A percentile compares a stretch with the other conserved stretches of the same genome.
phyloP scores from a whole-genome alignment of 2,113 vertebrate genomes.

The Mastomys coucha region DNA sequence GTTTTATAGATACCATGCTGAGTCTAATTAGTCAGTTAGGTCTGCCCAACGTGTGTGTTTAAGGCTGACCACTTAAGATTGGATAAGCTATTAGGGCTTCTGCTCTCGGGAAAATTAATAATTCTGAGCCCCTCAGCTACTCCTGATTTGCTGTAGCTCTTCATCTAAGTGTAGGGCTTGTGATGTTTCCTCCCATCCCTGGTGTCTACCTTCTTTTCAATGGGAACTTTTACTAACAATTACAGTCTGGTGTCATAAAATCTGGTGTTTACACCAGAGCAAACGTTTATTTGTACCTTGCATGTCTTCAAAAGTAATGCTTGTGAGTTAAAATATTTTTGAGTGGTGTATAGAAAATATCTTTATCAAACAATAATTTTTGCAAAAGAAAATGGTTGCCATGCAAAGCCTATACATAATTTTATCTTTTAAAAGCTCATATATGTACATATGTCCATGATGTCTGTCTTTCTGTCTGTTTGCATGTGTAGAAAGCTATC shows the following conservation, averaged over 20 bases:
- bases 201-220: not conserved
- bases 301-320: not conserved
- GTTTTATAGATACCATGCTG: not conserved
- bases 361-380: conserved; percentile 9
- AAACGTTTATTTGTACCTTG: conserved; percentile 21
- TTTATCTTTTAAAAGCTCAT: conserved; percentile 15
- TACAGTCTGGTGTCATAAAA: not conserved
- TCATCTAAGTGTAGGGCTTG: not conserved
- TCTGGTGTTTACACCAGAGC: not conserved
- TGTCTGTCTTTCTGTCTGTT: not conserved
- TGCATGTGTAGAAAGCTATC: not conserved
- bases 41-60: not conserved
- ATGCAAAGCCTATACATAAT: not conserved
- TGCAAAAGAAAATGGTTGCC: not conserved
- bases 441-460: not conserved
- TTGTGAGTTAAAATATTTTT: not conserved
- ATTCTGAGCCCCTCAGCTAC: not conserved
- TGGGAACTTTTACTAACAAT: conserved; percentile 19
- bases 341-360: conserved; percentile 6
- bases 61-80: not conserved
- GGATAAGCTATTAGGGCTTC: not conserved
- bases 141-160: not conserved
- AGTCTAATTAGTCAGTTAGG: not conserved
- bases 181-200: no score
- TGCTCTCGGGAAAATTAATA: not conserved